A percentile compares a stretch with the other conserved stretches of the same genome.
These are phyloP conservation scores for Corythornis madagascariensis DNA, from an alignment of 2,113 vertebrate species.

Conservation along the genomic window DNA sequence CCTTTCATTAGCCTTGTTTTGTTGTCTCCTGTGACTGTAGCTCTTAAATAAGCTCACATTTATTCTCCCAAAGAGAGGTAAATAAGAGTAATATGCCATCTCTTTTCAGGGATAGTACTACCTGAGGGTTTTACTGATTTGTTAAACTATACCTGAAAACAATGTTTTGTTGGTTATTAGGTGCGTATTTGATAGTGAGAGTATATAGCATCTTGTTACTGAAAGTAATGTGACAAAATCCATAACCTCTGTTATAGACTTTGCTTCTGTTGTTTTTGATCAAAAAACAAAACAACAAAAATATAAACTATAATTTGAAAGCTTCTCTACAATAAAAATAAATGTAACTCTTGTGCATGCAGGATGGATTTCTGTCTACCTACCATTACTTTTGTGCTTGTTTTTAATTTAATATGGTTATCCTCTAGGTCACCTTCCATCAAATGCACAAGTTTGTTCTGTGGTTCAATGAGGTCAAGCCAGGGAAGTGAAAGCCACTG, in stretches of 20 bases:
- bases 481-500: neutral
- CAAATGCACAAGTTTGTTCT: neutral
- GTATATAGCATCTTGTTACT: neutral
- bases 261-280: neutral
- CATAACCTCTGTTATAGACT: neutral
- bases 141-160: neutral
- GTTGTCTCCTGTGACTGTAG: neutral
- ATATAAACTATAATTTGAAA: neutral
- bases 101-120: neutral
- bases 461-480: neutral
- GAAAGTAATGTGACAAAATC: neutral
- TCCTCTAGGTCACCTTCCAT: neutral
- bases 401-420: neutral
- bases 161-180: neutral
- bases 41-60: neutral
- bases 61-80: neutral
- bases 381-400: neutral
- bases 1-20: neutral
- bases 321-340: neutral
- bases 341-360: neutral
- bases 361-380: neutral
- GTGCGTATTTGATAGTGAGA: neutral
- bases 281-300: neutral
- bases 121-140: neutral
- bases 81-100: neutral